Base-by-base conservation (phyloP, 2,888 invertebrate genomes). In the Criorhina ranunculi region DNA sequence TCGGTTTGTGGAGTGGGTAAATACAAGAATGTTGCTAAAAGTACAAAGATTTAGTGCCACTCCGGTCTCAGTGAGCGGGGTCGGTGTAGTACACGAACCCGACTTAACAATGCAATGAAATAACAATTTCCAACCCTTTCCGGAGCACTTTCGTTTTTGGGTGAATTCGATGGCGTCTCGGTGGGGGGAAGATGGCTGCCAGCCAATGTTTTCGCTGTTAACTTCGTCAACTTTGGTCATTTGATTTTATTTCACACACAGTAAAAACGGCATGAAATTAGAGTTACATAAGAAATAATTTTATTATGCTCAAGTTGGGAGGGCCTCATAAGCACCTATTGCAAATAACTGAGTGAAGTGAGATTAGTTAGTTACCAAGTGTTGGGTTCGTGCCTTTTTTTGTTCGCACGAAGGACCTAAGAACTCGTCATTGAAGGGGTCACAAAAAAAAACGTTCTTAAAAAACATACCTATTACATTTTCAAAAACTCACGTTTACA, bases 81-180 rank as follows among this genome's bases (percentile, higher is more conserved):
- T 53, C 19, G 46, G 49, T 73, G 60, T 49, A 35, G 31, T 62
- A 51, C 55, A 57, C 49, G 29, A 64, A 69, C 3, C 59, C 42
- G 59, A 53, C 62, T 73, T 73, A 67, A 69, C 79, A 83, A 31
- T 79, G 73, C 62, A 83, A 73, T 79, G 83, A 83, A 83, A 79
- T 67, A 64, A 79, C 72, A 35, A 79, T 75, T 79, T 79, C 57
- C 8, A 49, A 51, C 64, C 72, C 67, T 73, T 67, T 60, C 17
- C 57, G 60, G 62, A 46, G 44, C 15, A 19, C 12, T 60, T 59
- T 29, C 66, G 37, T 51, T 40, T 59, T n/a, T 7, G 11, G 5
- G 5, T 44, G 12, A 17, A 6, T 66, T 53, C 29, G 24, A 64
- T 35, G 35, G 11, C 7, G 29, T 19, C 9, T 7, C 1, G 11